Conservation (phyloP, 2,113 vertebrate species). For the Peromyscus polionotus region DNA sequence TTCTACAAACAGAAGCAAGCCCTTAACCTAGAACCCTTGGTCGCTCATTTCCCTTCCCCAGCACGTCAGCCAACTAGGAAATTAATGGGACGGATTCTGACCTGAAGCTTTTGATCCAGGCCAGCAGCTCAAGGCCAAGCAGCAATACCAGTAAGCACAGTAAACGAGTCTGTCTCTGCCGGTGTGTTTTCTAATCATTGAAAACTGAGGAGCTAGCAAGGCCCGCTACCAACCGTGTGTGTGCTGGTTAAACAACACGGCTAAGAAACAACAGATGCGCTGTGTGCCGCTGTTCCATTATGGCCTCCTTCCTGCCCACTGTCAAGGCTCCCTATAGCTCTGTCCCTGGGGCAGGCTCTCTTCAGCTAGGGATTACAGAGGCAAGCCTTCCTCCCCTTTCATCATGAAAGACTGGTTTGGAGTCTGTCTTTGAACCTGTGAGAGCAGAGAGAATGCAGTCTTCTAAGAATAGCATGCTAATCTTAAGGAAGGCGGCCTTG, state of each 20-base stretch:
- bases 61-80: background rate
- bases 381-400: background rate
- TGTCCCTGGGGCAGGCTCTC: background rate
- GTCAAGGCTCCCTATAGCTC: background rate
- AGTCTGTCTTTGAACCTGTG: background rate
- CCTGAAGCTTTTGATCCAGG: background rate
- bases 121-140: background rate
- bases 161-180: background rate
- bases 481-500: background rate
- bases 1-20: constrained; percentile 9
- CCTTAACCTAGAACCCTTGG: background rate
- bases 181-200: background rate
- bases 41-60: background rate
- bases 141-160: background rate
- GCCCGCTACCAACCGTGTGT: rapidly evolving
- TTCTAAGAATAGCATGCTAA: background rate
- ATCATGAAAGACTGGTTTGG: background rate
- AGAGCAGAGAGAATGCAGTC: background rate
- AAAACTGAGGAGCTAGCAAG: background rate
- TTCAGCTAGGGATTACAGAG: background rate
- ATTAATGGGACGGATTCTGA: background rate
- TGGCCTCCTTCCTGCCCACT: background rate
- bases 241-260: background rate
- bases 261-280: background rate
- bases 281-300: background rate